Percentiles rank a stretch among this genome's conserved stretches.
phyloP scores from a whole-genome alignment of 2,797 vertebrate species.

The Esox masquinongy region DNA sequence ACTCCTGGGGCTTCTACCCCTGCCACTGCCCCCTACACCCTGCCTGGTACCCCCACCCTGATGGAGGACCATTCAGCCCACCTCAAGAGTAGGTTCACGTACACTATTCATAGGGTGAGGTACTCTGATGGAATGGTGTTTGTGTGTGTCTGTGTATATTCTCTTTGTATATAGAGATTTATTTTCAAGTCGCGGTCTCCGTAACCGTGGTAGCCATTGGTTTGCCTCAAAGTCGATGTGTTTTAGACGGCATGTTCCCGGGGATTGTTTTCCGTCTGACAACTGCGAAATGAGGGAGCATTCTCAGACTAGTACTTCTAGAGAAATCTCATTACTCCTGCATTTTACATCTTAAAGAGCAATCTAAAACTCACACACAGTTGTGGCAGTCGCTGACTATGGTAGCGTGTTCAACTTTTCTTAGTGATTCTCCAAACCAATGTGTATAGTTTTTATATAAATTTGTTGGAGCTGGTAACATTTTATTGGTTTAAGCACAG shows the following conservation, averaged over 20 bases:
- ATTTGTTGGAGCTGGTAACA: neutral
- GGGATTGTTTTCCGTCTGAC: neutral
- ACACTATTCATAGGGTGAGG: neutral
- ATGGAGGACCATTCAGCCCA: slow-evolving; percentile 71
- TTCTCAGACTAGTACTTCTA: neutral
- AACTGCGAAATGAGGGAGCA: neutral
- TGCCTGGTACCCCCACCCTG: slow-evolving; percentile 79
- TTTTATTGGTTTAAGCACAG: neutral
- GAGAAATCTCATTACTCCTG: neutral
- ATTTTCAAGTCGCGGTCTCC: neutral
- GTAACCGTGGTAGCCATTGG: neutral
- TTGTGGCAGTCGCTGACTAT: neutral
- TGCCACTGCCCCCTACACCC: slow-evolving; percentile 71
- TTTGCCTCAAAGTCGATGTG: neutral
- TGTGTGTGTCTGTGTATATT: neutral
- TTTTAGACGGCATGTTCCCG: neutral
- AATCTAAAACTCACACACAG: neutral
- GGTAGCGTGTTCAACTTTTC: neutral
- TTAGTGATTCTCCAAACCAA: neutral
- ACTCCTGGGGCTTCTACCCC: slow-evolving; percentile 58
- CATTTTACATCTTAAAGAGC: neutral
- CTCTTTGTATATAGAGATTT: neutral
- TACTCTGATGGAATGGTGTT: neutral
- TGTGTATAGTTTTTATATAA: neutral
- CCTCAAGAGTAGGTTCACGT: slow-evolving; percentile 71